These are phyloP conservation scores for Lathronympha strigana DNA, from an alignment of 2,888 invertebrate genomes.

Conservation along the genomic window DNA sequence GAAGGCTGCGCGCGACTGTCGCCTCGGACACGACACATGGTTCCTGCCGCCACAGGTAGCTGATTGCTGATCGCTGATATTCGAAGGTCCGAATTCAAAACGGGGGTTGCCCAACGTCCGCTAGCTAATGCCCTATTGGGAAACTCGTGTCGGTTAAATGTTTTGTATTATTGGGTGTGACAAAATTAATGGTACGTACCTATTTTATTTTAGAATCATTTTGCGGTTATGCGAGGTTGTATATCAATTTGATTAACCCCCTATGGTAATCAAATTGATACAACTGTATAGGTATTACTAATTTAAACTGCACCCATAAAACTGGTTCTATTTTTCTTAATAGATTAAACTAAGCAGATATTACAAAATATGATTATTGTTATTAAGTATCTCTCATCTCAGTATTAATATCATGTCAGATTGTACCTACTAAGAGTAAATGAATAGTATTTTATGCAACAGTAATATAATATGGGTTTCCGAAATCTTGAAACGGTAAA, in stretches of 20 bases:
- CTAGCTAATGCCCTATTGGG: conserved; percentile 43
- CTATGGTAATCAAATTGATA: no score
- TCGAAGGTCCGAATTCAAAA: conserved; percentile 64
- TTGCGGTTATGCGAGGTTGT: background rate
- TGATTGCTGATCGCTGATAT: conserved; percentile 51
- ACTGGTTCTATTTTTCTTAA: no score
- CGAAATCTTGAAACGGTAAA: no score
- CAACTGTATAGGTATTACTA: background rate
- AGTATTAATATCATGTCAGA: no score
- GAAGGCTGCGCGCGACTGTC: conserved; percentile 82
- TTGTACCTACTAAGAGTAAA: no score
- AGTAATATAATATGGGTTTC: no score
- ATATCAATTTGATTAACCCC: no score
- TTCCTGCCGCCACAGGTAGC: conserved; percentile 76
- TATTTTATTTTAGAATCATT: background rate
- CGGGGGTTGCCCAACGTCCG: conserved; percentile 57
- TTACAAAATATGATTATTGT: no score
- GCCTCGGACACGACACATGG: conserved; percentile 67
- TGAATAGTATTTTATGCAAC: no score
- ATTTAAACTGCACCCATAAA: no score
- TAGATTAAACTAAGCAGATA: no score
- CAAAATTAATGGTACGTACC: conserved; percentile 9
- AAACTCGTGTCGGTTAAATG: conserved; percentile 41
- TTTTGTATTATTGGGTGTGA: conserved; percentile 20
- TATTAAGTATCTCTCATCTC: no score